Base-by-base conservation (phyloP, 30 jellyfish, hydroid and myxozoan species). In the Aurelia sp. region DNA sequence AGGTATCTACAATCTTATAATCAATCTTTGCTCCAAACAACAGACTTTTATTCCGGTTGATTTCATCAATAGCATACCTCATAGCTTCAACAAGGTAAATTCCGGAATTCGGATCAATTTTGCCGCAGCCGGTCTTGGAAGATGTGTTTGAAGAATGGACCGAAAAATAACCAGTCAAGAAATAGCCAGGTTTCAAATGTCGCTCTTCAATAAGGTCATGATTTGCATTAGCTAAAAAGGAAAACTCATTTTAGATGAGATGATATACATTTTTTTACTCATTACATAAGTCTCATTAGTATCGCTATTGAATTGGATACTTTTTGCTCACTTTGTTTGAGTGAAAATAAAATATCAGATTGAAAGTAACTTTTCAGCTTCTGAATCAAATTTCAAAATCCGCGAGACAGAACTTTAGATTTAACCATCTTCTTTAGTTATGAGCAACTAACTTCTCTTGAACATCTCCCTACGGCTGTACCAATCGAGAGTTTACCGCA, bases 1-100 rank as follows among this genome's bases (percentile, higher is more conserved):
- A 86, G 15, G 96, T 27, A 74, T 86, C 87, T 1, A 76, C 69
- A 18, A 76, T 72, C 31, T 55, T 78, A 57, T 75, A 86, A 59
- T 85, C 85, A 61, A 86, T 13, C 40, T 66, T 75, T 22, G 73
- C 74, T 33, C 87, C 87, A 22, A 35, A 67, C 51, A 86, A 55
- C 3, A 75, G 68, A 19, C 30, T 27, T 44, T 44, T 9, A 44
- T 44, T 44, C 16, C 55, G 35, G 21, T 57, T 61, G 13, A 22
- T 17, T 8, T 37, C 44, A 35, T 84, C 55, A 60, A 41, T 18
- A n/a, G 51, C 62, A 13, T 62, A 44, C 63, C 71, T 44, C 55
- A 44, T 44, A 44, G 89, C 94, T 23, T 85, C 94, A 2, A 74
- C 19, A 44, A 59, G 68, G 23, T 64, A 48, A 8, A 85, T 67